Evolutionary conservation across 2,888 invertebrate genomes (phyloP).

Genomic region (Brenthis ino): DNA sequence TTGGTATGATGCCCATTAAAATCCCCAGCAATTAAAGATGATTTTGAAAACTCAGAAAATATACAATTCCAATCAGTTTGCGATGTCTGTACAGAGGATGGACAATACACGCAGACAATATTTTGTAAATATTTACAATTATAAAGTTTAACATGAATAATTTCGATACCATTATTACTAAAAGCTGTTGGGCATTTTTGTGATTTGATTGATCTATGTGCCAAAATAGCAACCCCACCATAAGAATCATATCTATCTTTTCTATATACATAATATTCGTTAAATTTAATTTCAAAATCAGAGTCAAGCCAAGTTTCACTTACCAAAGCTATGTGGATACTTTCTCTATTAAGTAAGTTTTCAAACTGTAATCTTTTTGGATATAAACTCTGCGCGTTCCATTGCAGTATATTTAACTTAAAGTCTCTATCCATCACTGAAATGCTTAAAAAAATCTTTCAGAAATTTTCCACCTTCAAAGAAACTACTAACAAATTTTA

Average conservation of each 20-base stretch:
- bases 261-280: conserved; percentile 31
- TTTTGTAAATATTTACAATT: conserved; percentile 23
- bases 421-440: background rate
- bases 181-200: background rate
- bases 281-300: conserved; percentile 6
- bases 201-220: conserved; percentile 31
- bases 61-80: conserved; percentile 19
- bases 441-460: conserved; percentile 1
- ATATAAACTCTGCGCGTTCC: conserved; percentile 31
- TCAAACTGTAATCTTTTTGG: conserved; percentile 23
- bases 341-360: conserved; percentile 24
- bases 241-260: conserved; percentile 28
- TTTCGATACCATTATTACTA: conserved; percentile 28
- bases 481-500: background rate
- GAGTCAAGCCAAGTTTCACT: conserved; percentile 37
- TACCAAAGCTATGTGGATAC: conserved; percentile 31
- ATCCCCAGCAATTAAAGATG: no score
- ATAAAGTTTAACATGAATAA: conserved; percentile 7
- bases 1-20: no score
- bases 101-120: conserved; percentile 25
- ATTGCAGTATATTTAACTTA: conserved; percentile 26
- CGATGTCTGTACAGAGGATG: conserved; percentile 14
- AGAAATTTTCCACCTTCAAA: background rate
- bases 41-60: conserved; percentile 10
- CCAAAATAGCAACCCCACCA: conserved; percentile 36